Base-by-base conservation (phyloP, 2,797 vertebrate genomes). In the Gephyroberyx darwinii region DNA sequence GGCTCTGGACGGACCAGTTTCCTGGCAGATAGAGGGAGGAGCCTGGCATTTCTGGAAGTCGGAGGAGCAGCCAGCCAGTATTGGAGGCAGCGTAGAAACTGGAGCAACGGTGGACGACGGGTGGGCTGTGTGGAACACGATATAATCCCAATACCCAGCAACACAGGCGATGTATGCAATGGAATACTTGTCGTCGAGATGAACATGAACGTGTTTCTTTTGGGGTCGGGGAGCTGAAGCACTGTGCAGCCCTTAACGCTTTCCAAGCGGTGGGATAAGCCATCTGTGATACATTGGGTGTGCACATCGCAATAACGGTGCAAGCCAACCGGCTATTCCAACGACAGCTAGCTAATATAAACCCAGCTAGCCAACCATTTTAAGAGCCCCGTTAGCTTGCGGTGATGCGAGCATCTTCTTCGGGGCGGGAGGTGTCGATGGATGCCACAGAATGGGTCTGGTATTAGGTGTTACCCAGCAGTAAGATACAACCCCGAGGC, bases 11-110 rank as follows among this genome's bases (percentile, higher is more conserved):
- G 64, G 69, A 77, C 60, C 90, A 89, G 92, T 91, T 92, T 93
- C 92, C 77, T 84, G 90, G 78, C 72, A 76, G 72, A 71, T 43
- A 69, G 89, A 91, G 89, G 93, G 94, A 88, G 94, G 94, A 93
- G 93, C 74, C 85, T 91, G 83, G 88, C 76, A 59, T 89, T 92
- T 92, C 90, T 92, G 89, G 92, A 91, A 93, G 89, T 92, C 90
- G 84, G 85, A 87, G 89, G 81, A 79, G 68, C 73, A 39, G 82
- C 83, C 85, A 87, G 85, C 86, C 89, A 90, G 88, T 89, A 87
- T 91, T 89, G 64, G 83, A 92, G 74, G 74, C 84, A 88, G 74
- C 65, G 73, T 70, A 62, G 75, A 86, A 86, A 80, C 80, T 61
- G 78, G 90, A 92, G 86, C 83, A 68, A 74, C 89, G 82, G 85